phyloP scores from a whole-genome alignment of 2,888 invertebrate genomes.

The Linyphia triangularis region DNA sequence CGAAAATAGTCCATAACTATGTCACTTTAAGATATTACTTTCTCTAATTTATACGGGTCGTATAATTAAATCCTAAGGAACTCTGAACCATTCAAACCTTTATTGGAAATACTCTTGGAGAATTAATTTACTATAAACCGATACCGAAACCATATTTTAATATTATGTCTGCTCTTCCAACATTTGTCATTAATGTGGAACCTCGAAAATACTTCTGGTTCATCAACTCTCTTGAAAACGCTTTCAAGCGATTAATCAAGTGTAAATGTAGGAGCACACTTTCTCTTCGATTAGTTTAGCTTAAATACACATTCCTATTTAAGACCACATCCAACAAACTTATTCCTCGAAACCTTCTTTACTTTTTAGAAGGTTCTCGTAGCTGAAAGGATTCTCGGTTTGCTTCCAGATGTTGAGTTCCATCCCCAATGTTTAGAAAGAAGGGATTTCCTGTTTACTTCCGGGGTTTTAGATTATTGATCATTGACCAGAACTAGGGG shows the following conservation, averaged over 20 bases:
- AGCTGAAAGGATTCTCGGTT: not conserved
- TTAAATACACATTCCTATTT: not conserved
- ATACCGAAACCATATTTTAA: not conserved
- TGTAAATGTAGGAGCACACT: not conserved
- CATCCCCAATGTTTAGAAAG: not conserved
- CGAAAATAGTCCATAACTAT: no score
- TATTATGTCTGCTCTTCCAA: not conserved
- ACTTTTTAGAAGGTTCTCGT: not conserved
- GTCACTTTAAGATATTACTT: no score
- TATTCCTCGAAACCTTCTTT: not conserved
- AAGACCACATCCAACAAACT: not conserved
- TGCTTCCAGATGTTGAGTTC: not conserved
- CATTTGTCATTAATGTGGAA: not conserved
- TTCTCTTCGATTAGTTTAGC: not conserved
- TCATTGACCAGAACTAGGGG: not conserved
- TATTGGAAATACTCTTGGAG: no score
- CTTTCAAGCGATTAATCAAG: not conserved
- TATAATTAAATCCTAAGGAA: no score
- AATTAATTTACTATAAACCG: no score
- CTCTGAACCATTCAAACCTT: no score
- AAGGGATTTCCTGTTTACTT: not conserved
- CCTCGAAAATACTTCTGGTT: not conserved
- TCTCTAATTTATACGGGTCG: no score
- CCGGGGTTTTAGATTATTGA: not conserved
- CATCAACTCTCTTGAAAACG: not conserved